Conservation (phyloP, 1,140 invertebrate species). For the Agrypnia vestita region DNA sequence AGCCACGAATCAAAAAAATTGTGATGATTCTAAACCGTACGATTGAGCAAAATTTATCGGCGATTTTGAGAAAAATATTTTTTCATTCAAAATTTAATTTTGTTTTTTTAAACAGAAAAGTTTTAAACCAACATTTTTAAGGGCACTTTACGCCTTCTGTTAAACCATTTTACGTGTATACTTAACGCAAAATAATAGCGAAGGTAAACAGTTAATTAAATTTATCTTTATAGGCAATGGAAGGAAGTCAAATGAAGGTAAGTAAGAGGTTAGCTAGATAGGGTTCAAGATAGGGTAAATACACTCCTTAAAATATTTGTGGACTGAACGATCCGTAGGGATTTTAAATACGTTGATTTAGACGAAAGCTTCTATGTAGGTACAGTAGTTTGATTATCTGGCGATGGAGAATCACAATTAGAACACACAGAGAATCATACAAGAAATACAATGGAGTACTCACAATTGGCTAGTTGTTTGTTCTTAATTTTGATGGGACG, state of each 20-base stretch:
- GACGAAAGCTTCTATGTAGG: background rate
- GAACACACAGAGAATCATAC: too few relatives aligned
- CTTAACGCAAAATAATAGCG: constrained; percentile 23
- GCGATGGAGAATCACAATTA: too few relatives aligned
- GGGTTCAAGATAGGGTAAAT: constrained; percentile 11
- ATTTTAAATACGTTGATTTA: background rate
- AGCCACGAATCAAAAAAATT: too few relatives aligned
- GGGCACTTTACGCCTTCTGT: constrained; percentile 2
- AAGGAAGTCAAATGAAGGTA: constrained; percentile 32
- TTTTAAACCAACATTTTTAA: background rate
- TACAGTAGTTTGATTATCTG: too few relatives aligned
- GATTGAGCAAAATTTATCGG: too few relatives aligned
- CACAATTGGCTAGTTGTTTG: too few relatives aligned
- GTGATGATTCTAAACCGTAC: too few relatives aligned
- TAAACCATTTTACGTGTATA: background rate
- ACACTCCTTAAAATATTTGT: background rate
- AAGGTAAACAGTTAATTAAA: constrained; percentile 29
- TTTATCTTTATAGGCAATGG: constrained; percentile 22
- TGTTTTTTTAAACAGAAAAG: background rate
- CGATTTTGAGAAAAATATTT: background rate
- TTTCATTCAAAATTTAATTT: constrained; percentile 1
- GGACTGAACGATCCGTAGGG: background rate
- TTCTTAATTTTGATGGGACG: too few relatives aligned
- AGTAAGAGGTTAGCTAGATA: constrained; percentile 25
- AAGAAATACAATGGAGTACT: too few relatives aligned